Percentiles rank a stretch among this genome's conserved stretches.
Conservation (phyloP, 1,140 invertebrate species). For the Euura saliciscinereae region DNA sequence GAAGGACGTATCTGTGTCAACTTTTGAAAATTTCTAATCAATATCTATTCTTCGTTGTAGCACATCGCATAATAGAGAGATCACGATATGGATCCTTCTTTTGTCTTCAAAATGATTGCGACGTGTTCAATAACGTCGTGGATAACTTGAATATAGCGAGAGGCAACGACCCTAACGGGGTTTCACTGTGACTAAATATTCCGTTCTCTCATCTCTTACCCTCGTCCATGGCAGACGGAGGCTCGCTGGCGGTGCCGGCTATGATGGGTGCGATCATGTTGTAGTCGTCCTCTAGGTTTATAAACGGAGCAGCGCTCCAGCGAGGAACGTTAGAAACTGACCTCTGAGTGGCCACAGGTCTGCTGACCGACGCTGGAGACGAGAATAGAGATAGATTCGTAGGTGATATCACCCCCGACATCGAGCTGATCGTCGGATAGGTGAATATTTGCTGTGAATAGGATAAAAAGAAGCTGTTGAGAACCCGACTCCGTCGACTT, state of each 20-base stretch:
- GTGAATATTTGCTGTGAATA: slow-evolving; percentile 79
- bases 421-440: slow-evolving; percentile 81
- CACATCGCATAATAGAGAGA: too few species aligned
- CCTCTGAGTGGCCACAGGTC: slow-evolving; percentile 65
- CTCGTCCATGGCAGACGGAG: slow-evolving; percentile 54
- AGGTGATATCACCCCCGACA: slow-evolving; percentile 87
- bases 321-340: slow-evolving; percentile 68
- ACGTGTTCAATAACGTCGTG: too few species aligned
- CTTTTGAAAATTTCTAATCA: too few species aligned
- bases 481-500: too few species aligned
- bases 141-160: too few species aligned
- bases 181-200: too few species aligned
- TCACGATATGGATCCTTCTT: too few species aligned
- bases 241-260: slow-evolving; percentile 54
- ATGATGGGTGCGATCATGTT: slow-evolving; percentile 74
- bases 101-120: too few species aligned
- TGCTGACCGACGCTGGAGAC: slow-evolving; percentile 76
- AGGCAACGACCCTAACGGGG: too few species aligned
- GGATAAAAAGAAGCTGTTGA: neutral
- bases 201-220: slow-evolving; percentile 35
- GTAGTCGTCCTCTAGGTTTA: slow-evolving; percentile 92
- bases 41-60: too few species aligned
- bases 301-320: slow-evolving; percentile 86
- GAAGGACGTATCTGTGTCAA: too few species aligned
- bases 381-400: slow-evolving; percentile 88